These are phyloP conservation scores for Dione vanillae DNA, from an alignment of 2,888 invertebrate genomes.

Conservation along the genomic window DNA sequence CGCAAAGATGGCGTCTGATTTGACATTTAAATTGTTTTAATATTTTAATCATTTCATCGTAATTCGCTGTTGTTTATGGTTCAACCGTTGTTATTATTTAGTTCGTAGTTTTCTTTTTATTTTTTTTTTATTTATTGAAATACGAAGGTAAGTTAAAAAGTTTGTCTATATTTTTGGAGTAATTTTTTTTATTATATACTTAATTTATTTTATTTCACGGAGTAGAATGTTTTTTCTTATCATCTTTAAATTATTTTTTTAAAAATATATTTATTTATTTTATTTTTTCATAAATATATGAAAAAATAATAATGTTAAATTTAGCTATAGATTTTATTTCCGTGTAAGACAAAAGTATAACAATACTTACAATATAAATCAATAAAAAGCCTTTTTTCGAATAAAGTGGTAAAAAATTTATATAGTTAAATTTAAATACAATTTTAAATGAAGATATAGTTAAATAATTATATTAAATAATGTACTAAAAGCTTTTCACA, in stretches of 20 bases:
- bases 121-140: not conserved
- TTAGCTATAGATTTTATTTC: not conserved
- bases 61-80: not conserved
- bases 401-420: too few relatives aligned
- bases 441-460: too few relatives aligned
- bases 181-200: not conserved
- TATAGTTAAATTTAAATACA: too few relatives aligned
- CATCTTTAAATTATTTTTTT: not conserved
- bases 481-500: too few relatives aligned
- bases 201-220: not conserved
- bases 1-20: slow-evolving; percentile 29
- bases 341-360: not conserved
- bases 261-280: not conserved
- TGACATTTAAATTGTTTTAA: not conserved
- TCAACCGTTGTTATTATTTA: not conserved
- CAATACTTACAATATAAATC: not conserved
- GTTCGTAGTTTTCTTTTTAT: not conserved
- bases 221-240: not conserved
- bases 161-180: slow-evolving; percentile 9
- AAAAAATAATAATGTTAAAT: not conserved
- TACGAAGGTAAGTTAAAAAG: not conserved
- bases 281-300: not conserved
- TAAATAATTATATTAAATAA: too few relatives aligned
- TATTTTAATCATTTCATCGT: not conserved
- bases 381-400: not conserved